Conservation (phyloP, 2,797 vertebrate genomes). For the Sciaenops ocellatus region DNA sequence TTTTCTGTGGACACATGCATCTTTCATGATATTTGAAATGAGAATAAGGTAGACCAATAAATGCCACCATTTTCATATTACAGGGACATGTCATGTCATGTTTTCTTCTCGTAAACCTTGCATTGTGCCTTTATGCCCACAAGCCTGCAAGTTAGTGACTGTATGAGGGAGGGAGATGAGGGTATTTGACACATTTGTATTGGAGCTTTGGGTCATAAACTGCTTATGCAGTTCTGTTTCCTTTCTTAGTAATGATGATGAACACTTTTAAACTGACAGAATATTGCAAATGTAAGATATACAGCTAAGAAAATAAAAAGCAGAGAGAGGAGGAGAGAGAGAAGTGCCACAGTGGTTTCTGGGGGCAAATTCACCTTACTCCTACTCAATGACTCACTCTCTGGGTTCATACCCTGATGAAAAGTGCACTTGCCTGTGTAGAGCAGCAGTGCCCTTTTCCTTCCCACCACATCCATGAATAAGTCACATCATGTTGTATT, state of each 20-base stretch:
- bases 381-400: constrained; percentile 59
- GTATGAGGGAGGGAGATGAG: constrained; percentile 2
- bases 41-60: constrained; percentile 7
- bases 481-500: constrained; percentile 71
- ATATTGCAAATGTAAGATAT: constrained; percentile 29
- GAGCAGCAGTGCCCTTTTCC: constrained; percentile 63
- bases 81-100: neutral
- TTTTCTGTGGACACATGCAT: constrained; percentile 4
- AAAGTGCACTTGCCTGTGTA: constrained; percentile 60
- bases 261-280: constrained; percentile 29
- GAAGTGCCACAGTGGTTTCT: constrained; percentile 25
- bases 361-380: constrained; percentile 45
- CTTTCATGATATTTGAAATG: constrained; percentile 9
- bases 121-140: constrained; percentile 2
- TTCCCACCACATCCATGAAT: constrained; percentile 72
- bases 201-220: constrained; percentile 25
- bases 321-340: neutral
- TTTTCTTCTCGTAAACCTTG: constrained; percentile 4
- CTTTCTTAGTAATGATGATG: constrained; percentile 8
- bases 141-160: constrained; percentile 4
- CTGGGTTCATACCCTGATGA: constrained; percentile 60
- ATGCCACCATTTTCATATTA: neutral
- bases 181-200: constrained; percentile 23
- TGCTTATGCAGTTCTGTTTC: constrained; percentile 35
- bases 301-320: constrained; percentile 21